phyloP scores from a whole-genome alignment of 2,797 vertebrate species.

The Calcarius lapponicus region DNA sequence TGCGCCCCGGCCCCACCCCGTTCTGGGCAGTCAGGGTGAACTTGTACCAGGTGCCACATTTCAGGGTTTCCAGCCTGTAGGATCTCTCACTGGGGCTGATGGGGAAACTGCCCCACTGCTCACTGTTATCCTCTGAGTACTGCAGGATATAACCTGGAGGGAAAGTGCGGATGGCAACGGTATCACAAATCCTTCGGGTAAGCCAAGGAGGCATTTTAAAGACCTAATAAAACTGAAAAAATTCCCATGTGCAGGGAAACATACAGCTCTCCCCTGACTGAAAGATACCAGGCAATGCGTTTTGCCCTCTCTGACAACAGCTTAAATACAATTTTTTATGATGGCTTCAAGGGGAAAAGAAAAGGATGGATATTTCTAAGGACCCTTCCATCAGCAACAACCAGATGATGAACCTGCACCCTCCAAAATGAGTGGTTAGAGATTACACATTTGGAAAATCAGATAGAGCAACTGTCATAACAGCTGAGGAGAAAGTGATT shows the following conservation, averaged over 20 bases:
- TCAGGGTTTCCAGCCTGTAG: slow-evolving; percentile 93
- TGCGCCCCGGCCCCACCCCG: slow-evolving; percentile 95
- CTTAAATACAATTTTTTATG: not conserved
- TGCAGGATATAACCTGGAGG: slow-evolving; percentile 93
- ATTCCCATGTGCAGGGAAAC: not conserved
- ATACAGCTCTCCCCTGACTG: not conserved
- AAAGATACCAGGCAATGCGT: not conserved
- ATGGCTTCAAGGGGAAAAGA: not conserved
- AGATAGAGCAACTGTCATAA: slow-evolving; percentile 4
- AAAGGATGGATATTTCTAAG: not conserved
- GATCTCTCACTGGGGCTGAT: slow-evolving; percentile 97
- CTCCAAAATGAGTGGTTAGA: slow-evolving; percentile 3
- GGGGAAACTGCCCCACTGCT: slow-evolving; percentile 97
- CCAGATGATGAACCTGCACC: slow-evolving; percentile 12
- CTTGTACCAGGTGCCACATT: slow-evolving; percentile 99
- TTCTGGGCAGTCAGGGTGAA: slow-evolving; percentile 98
- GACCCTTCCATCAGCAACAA: not conserved
- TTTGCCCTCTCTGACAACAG: not conserved
- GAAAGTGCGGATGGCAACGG: not conserved
- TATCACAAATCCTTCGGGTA: not conserved
- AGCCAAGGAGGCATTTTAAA: not conserved
- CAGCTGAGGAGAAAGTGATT: slow-evolving; percentile 26
- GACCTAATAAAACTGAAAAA: not conserved
- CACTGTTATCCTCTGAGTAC: slow-evolving; percentile 98
- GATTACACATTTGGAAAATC: not conserved